These are phyloP conservation scores for Onychomys torridus DNA, from an alignment of 2,797 vertebrate genomes.

Conservation along the genomic window DNA sequence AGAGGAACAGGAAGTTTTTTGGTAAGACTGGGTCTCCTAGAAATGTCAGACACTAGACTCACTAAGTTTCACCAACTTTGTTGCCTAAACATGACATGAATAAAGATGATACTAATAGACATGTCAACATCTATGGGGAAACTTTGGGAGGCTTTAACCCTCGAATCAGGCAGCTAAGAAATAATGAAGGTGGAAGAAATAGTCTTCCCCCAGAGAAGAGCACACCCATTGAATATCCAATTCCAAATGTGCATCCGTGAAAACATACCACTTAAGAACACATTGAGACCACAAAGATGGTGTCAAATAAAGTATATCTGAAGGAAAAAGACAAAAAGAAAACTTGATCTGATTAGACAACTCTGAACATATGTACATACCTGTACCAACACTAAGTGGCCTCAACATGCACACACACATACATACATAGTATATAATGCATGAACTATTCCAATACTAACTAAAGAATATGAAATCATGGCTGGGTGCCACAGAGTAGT, in stretches of 20 bases:
- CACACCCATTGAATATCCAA: too few relatives aligned
- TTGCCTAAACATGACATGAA: not conserved
- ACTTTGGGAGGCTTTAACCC: not conserved
- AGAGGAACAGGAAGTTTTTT: not conserved
- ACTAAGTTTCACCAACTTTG: not conserved
- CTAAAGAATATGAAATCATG: not conserved
- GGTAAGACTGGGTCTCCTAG: not conserved
- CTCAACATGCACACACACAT: not conserved
- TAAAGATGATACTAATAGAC: not conserved
- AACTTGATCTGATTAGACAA: not conserved
- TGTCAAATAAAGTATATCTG: not conserved
- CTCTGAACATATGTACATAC: not conserved
- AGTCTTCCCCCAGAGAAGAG: not conserved
- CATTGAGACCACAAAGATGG: not conserved
- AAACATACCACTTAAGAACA: not conserved
- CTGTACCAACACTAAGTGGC: not conserved
- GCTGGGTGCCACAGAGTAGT: not conserved
- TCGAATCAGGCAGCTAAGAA: not conserved
- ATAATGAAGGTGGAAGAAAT: not conserved
- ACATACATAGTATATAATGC: too few relatives aligned
- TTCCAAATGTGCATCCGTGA: not conserved
- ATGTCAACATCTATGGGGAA: not conserved
- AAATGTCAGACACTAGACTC: not conserved
- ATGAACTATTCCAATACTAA: not conserved
- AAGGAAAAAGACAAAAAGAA: not conserved